Percentiles rank a stretch among this genome's conserved stretches.
phyloP scores from a whole-genome alignment of 2,888 invertebrate genomes.

The Amblyjoppa proteus region DNA sequence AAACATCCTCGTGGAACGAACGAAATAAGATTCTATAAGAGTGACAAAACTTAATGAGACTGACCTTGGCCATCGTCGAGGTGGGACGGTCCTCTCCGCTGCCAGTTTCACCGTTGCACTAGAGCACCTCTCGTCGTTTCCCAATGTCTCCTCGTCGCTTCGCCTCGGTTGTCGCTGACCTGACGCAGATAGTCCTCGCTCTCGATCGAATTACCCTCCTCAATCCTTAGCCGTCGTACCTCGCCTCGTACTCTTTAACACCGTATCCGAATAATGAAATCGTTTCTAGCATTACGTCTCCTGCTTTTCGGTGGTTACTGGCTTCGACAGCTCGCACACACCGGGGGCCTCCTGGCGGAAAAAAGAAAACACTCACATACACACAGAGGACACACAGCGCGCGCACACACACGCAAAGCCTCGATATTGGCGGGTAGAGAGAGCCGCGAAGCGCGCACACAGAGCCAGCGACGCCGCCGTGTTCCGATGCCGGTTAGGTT shows the following conservation, averaged over 20 bases:
- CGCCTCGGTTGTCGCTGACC: neutral
- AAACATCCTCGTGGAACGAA: too few relatives aligned
- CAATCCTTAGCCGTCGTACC: neutral
- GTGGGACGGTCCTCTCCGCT: slow-evolving; percentile 40
- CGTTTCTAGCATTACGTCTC: slow-evolving; percentile 46
- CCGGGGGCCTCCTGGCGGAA: neutral
- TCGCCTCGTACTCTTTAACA: slow-evolving; percentile 39
- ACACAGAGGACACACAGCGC: neutral
- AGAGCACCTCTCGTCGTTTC: slow-evolving; percentile 11
- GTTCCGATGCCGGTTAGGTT: slow-evolving; percentile 65
- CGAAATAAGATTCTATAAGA: neutral
- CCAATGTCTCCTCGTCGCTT: slow-evolving; percentile 8
- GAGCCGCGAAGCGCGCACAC: slow-evolving; percentile 29
- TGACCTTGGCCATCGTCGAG: slow-evolving; percentile 65
- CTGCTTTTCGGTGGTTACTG: neutral
- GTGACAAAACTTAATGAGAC: neutral
- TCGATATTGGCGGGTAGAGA: slow-evolving; percentile 53
- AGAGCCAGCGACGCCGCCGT: slow-evolving; percentile 64
- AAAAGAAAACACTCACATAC: neutral
- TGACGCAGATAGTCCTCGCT: slow-evolving; percentile 6
- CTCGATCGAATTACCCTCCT: slow-evolving; percentile 6
- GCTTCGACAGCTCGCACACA: neutral
- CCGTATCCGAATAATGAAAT: slow-evolving; percentile 21
- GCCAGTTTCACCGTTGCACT: slow-evolving; percentile 43
- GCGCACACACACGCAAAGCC: neutral